Evolutionary conservation across 2,113 vertebrate species (phyloP).

Genomic region (Raja brachyura): DNA sequence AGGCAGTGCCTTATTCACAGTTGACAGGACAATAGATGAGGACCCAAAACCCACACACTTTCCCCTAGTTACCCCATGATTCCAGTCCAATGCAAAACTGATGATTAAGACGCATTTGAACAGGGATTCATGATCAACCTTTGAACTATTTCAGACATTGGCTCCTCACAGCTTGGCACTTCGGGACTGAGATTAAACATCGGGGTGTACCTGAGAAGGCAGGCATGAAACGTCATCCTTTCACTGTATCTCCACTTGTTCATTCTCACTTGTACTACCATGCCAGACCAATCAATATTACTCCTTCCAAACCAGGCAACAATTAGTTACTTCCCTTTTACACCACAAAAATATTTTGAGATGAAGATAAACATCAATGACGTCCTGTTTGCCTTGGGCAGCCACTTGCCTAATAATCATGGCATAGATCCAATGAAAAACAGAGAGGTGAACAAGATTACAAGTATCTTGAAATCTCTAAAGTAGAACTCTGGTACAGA

Average conservation of each 20-base stretch:
- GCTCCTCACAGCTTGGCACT: background rate
- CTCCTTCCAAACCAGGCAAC: background rate
- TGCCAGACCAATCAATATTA: background rate
- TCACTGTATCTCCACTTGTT: background rate
- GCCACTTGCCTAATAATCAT: background rate
- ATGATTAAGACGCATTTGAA: background rate
- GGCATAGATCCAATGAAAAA: background rate
- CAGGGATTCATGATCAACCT: background rate
- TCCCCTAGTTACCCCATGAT: background rate
- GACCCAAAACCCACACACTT: background rate
- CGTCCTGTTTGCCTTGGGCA: background rate
- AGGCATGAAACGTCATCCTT: background rate
- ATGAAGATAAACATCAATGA: background rate
- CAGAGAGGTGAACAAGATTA: background rate
- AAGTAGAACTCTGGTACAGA: background rate
- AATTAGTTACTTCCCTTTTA: conserved; percentile 16
- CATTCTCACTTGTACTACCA: background rate
- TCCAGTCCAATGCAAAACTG: background rate
- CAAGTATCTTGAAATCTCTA: conserved; percentile 17
- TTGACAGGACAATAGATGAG: background rate
- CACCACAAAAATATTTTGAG: background rate
- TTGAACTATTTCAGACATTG: background rate
- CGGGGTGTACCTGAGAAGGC: background rate
- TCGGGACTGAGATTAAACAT: background rate
- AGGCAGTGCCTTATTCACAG: background rate